These are phyloP conservation scores for Willowsia nigromaculata DNA, from an alignment of 2,888 invertebrate species.

Conservation along the genomic window DNA sequence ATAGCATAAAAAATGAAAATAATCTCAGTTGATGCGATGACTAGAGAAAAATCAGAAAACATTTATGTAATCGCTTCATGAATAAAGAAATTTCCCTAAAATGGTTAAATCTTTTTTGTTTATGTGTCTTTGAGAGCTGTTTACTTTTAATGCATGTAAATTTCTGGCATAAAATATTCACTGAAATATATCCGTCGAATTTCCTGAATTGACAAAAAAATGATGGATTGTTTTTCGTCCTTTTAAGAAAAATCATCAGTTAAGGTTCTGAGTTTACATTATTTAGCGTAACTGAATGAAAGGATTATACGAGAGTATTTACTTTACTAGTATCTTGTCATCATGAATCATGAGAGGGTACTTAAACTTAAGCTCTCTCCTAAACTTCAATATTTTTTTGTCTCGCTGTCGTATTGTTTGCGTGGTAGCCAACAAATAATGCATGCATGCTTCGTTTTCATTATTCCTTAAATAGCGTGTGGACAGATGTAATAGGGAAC, in stretches of 20 bases:
- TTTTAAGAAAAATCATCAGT: not conserved
- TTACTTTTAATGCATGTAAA: not conserved
- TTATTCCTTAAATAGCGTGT: no score
- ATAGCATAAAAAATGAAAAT: no score
- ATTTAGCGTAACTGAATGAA: not conserved
- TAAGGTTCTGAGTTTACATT: not conserved
- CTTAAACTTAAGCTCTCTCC: not conserved
- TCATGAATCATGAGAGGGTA: not conserved
- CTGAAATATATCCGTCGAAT: not conserved
- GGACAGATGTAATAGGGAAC: no score
- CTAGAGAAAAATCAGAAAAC: no score
- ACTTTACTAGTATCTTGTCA: not conserved
- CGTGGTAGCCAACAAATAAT: no score
- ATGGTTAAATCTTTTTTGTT: not conserved
- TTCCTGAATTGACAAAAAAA: conserved; percentile 42
- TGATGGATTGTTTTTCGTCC: not conserved
- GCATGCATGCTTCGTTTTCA: no score
- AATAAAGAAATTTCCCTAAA: no score
- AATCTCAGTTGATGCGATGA: no score
- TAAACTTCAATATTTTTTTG: not conserved
- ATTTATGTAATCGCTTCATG: no score
- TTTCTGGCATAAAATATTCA: not conserved
- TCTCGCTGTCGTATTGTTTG: not conserved
- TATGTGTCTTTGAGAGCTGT: not conserved
- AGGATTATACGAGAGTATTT: not conserved